A percentile compares a stretch with the other conserved stretches of the same genome.
phyloP scores from a whole-genome alignment of 2,888 invertebrate species.

The Acleris holmiana region DNA sequence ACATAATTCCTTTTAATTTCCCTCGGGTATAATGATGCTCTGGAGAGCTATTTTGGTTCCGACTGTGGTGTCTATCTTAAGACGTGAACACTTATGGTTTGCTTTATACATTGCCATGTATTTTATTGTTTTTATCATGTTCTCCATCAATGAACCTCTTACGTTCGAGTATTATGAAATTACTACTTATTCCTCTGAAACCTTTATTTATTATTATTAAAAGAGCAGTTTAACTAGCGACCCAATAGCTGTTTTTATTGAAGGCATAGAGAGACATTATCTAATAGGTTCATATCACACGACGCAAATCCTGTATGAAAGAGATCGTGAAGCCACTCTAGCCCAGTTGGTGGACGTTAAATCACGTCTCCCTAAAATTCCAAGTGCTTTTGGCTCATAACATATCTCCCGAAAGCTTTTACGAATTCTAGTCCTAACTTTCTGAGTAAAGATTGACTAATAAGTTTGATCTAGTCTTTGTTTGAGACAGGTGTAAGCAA shows the following conservation, averaged over 20 bases:
- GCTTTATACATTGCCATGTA: slow-evolving; percentile 9
- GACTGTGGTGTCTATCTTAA: slow-evolving; percentile 50
- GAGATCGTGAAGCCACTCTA: slow-evolving; percentile 22
- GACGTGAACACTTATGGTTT: slow-evolving; percentile 35
- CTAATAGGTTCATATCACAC: no score
- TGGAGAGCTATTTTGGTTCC: slow-evolving; percentile 66
- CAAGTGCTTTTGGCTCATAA: slow-evolving; percentile 2
- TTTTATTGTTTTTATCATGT: neutral
- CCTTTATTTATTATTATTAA: neutral
- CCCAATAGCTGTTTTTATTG: neutral
- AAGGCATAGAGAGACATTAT: no score
- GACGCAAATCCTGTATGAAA: slow-evolving; percentile 1
- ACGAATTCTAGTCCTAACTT: neutral
- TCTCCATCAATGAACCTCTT: neutral
- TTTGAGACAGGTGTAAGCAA: no score
- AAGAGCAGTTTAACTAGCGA: slow-evolving; percentile 6
- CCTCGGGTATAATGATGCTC: slow-evolving; percentile 71
- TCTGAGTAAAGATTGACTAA: neutral
- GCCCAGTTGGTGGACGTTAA: slow-evolving; percentile 13
- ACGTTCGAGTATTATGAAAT: neutral
- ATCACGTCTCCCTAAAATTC: slow-evolving; percentile 15
- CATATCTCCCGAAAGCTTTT: slow-evolving; percentile 1
- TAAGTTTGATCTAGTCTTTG: no score
- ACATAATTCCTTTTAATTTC: slow-evolving; percentile 75
- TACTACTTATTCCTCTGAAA: no score